Percentiles rank a stretch among this genome's conserved stretches.
phyloP scores from a whole-genome alignment of 1,140 invertebrate genomes.

The Lepidurus apus region DNA sequence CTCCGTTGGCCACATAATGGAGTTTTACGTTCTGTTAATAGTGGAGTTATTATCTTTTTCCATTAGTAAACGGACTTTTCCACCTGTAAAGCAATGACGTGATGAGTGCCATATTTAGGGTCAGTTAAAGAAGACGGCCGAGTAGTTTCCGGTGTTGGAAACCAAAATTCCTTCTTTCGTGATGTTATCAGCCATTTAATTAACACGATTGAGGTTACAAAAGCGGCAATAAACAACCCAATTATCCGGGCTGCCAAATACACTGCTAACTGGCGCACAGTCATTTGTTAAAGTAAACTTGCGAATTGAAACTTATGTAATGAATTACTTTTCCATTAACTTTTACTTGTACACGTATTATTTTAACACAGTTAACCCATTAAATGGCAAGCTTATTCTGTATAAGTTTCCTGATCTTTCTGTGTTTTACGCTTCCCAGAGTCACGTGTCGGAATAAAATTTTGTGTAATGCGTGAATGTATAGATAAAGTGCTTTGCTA shows the following conservation, averaged over 20 bases:
- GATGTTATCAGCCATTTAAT: not conserved
- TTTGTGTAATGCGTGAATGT: too few species aligned
- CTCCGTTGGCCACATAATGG: constrained; percentile 24
- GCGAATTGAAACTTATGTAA: too few species aligned
- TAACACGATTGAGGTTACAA: not conserved
- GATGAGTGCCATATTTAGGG: not conserved
- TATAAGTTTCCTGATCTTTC: too few species aligned
- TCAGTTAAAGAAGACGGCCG: not conserved
- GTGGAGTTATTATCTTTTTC: not conserved
- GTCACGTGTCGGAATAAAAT: too few species aligned
- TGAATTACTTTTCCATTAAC: too few species aligned
- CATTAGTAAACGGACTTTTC: not conserved
- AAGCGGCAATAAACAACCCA: not conserved
- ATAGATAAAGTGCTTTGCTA: too few species aligned
- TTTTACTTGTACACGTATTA: too few species aligned
- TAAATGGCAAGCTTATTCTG: too few species aligned
- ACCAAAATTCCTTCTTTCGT: not conserved
- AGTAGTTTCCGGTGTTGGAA: not conserved
- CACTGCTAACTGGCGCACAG: not conserved
- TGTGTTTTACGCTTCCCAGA: too few species aligned
- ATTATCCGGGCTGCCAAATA: not conserved
- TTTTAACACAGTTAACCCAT: too few species aligned
- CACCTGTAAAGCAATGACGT: not conserved
- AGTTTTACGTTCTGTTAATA: not conserved
- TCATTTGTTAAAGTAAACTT: not conserved